Conservation (phyloP, 1,140 invertebrate genomes). For the Lasioglossum albipes region DNA sequence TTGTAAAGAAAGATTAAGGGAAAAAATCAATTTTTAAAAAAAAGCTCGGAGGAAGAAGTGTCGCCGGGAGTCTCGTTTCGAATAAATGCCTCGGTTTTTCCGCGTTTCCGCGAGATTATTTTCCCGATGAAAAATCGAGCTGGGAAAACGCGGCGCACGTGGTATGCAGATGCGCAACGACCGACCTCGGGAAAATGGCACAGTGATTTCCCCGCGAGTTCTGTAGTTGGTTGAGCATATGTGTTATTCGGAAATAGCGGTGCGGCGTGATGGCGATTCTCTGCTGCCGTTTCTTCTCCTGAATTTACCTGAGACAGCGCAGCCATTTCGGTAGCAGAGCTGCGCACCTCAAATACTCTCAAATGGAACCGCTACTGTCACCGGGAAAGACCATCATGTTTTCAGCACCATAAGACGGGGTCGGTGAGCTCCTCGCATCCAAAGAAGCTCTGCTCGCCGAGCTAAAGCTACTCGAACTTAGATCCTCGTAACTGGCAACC, state of each 20-base stretch:
- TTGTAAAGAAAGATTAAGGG: too few species aligned
- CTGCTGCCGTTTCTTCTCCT: not conserved
- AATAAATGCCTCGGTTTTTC: not conserved
- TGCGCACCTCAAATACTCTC: slow-evolving; percentile 75
- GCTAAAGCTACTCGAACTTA: slow-evolving; percentile 90
- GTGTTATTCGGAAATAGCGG: slow-evolving; percentile 4
- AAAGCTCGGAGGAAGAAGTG: too few species aligned
- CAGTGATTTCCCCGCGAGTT: slow-evolving; percentile 21
- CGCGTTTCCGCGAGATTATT: not conserved
- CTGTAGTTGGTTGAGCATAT: slow-evolving; percentile 15
- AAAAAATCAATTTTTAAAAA: too few species aligned
- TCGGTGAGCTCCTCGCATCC: slow-evolving; percentile 87
- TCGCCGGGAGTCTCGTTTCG: not conserved
- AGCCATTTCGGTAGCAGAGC: slow-evolving; percentile 72
- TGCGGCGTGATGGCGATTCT: slow-evolving; percentile 8
- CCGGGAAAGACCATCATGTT: slow-evolving; percentile 88
- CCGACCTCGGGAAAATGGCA: slow-evolving; percentile 30
- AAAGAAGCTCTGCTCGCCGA: slow-evolving; percentile 88
- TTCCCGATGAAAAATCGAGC: too few species aligned
- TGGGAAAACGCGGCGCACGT: not conserved
- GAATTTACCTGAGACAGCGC: slow-evolving; percentile 72
- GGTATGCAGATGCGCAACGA: not conserved
- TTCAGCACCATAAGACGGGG: slow-evolving; percentile 84
- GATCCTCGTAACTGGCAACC: slow-evolving; percentile 85
- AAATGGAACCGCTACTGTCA: slow-evolving; percentile 86